Evolutionary conservation across 1,140 invertebrate genomes (phyloP), one percentile per base, ranked within the genome.

Genomic region (Drosophila neocordata): DNA sequence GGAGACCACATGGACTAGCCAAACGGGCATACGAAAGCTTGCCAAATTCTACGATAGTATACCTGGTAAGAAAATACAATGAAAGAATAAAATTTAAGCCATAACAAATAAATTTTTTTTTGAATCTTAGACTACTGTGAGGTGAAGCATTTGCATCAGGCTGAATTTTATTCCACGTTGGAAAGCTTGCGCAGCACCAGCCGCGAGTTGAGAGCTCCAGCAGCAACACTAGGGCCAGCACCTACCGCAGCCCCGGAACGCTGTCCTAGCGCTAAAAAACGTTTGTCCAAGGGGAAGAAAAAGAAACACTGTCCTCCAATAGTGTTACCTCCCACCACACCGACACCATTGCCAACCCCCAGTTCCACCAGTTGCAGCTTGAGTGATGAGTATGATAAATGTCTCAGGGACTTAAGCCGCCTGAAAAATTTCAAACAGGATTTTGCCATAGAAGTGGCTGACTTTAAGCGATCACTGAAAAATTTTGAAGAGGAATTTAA

Each of bases 31-130:
- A 6, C 69, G 87, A 38, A 77, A 87, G 0, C 65, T 91, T 41
- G 87, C 84, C 34, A 91, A 90, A 53, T 90, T 92, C 63, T 92
- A 92, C 52, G 90, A 92, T 37, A 92, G 91, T 53, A 92, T 92
- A 75, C 91, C 91, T 61, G 85, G 91, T 91, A 56, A 51, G 35
- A 34, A 7, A 5, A 3, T 15, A 48, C 41, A 69, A 55, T 76
- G 31, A 0, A 4, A 13, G 9, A 37, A 57, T 9, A 24, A 12
- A 1, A 62, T 56, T 44, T n/a, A 1, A 64, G 18, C 15, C n/a
- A 8, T 13, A 59, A 12, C 11, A 1, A 20, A 11, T 56, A 12
- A 41, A 2, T 24, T 7, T 27, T 20, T 35, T 37, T 9, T 31
- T 31, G n/a, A n/a, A n/a, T 31, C 24, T 0, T 12, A 92, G 91